Evolutionary conservation across 1,140 invertebrate species (phyloP).

Genomic region (Lasioglossum baleicum): DNA sequence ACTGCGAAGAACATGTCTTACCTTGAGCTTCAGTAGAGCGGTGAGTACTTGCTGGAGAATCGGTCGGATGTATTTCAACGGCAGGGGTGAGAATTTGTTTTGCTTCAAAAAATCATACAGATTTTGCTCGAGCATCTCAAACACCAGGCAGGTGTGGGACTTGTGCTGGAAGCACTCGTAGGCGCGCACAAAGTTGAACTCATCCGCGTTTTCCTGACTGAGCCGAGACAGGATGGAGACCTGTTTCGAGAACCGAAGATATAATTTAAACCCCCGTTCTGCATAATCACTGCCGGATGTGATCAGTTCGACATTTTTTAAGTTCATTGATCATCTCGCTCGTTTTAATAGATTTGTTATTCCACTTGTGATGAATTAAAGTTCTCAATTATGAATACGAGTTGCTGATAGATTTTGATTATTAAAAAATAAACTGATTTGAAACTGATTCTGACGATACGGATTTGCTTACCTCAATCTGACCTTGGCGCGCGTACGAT

Average conservation of each 20-base stretch:
- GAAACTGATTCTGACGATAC: too few relatives aligned
- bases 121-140: constrained; percentile 99
- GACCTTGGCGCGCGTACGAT: constrained; percentile 99
- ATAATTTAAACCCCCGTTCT: too few relatives aligned
- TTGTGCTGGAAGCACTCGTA: constrained; percentile 99
- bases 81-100: constrained; percentile 99
- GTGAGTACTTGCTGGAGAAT: constrained; percentile 99
- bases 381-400: too few relatives aligned
- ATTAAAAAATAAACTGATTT: too few relatives aligned
- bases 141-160: constrained; percentile 99
- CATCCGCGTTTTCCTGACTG: constrained; percentile 99
- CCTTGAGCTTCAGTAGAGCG: constrained; percentile 98
- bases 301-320: too few relatives aligned
- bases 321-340: too few relatives aligned
- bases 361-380: too few relatives aligned
- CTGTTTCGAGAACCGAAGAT: constrained; percentile 73
- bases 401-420: too few relatives aligned
- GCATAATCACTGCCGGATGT: too few relatives aligned
- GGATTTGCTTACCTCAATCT: constrained; percentile 92
- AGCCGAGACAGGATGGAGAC: constrained; percentile 97
- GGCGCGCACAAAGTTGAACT: constrained; percentile 99
- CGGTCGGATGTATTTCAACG: constrained; percentile 98
- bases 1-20: constrained; percentile 31
- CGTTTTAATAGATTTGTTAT: too few relatives aligned
- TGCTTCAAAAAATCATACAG: constrained; percentile 99